These are phyloP conservation scores for Leptarthrus brevirostris DNA, from an alignment of 2,888 invertebrate species.

Conservation along the genomic window DNA sequence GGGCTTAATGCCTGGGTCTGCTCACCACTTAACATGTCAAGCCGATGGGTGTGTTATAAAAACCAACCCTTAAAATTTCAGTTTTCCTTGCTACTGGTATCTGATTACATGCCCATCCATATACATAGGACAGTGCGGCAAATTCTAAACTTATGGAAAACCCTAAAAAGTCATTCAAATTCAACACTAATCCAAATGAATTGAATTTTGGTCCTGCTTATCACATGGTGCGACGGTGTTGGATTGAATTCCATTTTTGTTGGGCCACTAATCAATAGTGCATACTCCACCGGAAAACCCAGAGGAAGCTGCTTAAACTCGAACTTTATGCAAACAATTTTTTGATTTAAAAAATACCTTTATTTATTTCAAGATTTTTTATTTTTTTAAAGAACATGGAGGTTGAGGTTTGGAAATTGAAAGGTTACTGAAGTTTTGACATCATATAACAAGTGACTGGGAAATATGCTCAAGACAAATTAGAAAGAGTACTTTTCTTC, in stretches of 20 bases:
- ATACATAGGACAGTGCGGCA: not conserved
- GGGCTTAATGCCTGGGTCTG: conserved; percentile 21
- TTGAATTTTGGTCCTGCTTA: conserved; percentile 23
- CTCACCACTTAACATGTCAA: conserved; percentile 33
- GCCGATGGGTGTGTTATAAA: conserved; percentile 8
- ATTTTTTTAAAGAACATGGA: no score
- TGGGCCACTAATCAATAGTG: no score
- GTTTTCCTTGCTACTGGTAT: conserved; percentile 6
- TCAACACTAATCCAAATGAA: conserved; percentile 44
- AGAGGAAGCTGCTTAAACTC: no score
- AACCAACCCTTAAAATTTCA: conserved; percentile 24
- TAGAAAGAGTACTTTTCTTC: no score
- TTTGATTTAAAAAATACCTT: no score
- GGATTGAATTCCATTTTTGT: not conserved
- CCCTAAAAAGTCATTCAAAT: conserved; percentile 38
- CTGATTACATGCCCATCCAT: conserved; percentile 22
- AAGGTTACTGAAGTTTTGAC: no score
- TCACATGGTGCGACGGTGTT: conserved; percentile 26
- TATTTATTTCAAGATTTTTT: no score
- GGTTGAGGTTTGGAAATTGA: no score
- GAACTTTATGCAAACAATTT: no score
- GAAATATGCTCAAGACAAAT: no score
- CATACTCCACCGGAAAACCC: no score
- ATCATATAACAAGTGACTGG: no score
- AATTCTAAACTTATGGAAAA: not conserved